Percentiles rank a stretch among this genome's conserved stretches.
Evolutionary conservation across 2,888 invertebrate species (phyloP).

Genomic region (Diogma glabrata): DNA sequence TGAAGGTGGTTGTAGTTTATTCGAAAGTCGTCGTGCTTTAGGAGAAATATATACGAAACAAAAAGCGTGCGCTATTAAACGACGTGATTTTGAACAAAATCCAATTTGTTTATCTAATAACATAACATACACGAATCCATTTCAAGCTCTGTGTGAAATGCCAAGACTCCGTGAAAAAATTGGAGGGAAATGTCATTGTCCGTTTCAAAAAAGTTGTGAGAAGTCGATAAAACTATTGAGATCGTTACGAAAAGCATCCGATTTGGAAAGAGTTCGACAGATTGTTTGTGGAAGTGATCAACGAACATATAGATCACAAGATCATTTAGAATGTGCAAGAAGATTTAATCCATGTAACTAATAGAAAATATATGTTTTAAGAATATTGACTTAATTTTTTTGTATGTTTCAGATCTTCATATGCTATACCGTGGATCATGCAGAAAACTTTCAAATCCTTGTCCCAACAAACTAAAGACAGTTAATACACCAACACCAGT

Average conservation of each 20-base stretch:
- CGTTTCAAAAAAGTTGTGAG: slow-evolving; percentile 13
- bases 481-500: slow-evolving; percentile 24
- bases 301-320: slow-evolving; percentile 22
- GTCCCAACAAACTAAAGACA: slow-evolving; percentile 22
- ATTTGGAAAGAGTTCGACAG: slow-evolving; percentile 15
- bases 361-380: not conserved
- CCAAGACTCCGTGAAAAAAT: slow-evolving; percentile 17
- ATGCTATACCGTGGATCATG: slow-evolving; percentile 19
- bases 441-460: slow-evolving; percentile 20
- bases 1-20: slow-evolving; percentile 24
- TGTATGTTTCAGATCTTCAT: not conserved
- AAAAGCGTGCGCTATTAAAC: slow-evolving; percentile 22
- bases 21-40: slow-evolving; percentile 19
- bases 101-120: slow-evolving; percentile 25
- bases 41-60: slow-evolving; percentile 12
- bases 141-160: slow-evolving; percentile 23
- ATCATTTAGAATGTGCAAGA: slow-evolving; percentile 25
- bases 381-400: not conserved
- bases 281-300: slow-evolving; percentile 27
- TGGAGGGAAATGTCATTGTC: slow-evolving; percentile 20
- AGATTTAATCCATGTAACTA: slow-evolving; percentile 24
- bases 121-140: slow-evolving; percentile 26
- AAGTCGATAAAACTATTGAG: slow-evolving; percentile 15
- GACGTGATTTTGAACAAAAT: slow-evolving; percentile 25
- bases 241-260: slow-evolving; percentile 16